Base-by-base conservation (phyloP, 2,888 invertebrate species). In the Erpobdella octoculata region DNA sequence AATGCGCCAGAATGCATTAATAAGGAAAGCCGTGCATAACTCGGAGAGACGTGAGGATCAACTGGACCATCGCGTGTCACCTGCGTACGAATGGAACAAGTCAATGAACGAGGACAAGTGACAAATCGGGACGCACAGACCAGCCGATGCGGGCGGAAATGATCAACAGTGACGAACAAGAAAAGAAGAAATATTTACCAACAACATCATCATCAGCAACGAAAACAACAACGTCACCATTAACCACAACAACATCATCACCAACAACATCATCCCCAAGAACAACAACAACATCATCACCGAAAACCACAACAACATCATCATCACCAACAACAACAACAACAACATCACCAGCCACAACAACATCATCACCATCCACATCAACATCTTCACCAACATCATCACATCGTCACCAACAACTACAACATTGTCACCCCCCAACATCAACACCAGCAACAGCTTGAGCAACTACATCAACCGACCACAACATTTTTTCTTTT, bases 221-320 rank as follows among this genome's bases (percentile, higher is more conserved):
- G 12, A 48, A n/a, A 9, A 48, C 48, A 48, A 48, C 12, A 9
- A 48, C 48, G 12, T 21, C 48, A 48, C 18, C 48, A 48, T 21
- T 48, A n/a, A 48, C 25, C 48, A 48, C 48, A 48, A 21, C 48
- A 48, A 21, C 48, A 48, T 48, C 48, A 48, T 48, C 48, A 48
- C 12, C 48, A 48, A 25, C 48, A 48, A 5, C 48, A 48, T 48
- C 3, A 48, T 9, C 48, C 48, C 18, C 25, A n/a, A 3, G 48
- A n/a, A 48, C 25, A 5, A 21, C 48, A 48, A n/a, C 46, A 46
- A n/a, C 46, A 3, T 46, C 46, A 46, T 2, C 46, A 46, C 21
- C 46, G 5, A 1, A n/a, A n/a, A n/a, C n/a, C 46, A 46, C 21
- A 18, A n/a, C 46, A 46, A 1, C 5, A 46, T 18, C 46, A 46